Base-by-base conservation (phyloP, 2,888 invertebrate species). In the Drosophila birchii region DNA sequence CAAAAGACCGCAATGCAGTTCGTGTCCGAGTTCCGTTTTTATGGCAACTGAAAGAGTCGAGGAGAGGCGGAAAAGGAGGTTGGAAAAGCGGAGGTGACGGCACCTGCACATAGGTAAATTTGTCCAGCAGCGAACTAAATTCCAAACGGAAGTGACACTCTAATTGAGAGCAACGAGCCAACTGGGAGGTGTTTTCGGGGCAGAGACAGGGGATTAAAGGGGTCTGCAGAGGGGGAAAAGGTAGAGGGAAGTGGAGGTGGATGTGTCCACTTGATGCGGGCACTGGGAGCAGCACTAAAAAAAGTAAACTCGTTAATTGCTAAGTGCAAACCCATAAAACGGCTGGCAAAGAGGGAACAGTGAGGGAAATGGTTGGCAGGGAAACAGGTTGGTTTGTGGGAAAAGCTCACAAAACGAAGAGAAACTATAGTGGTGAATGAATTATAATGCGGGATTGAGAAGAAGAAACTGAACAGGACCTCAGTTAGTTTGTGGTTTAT, bases 111-210 rank as follows among this genome's bases (percentile, higher is more conserved):
- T 79, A 79, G 76, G 80, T 81, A 80, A 80, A 80, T 81, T 80
- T 79, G 79, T 76, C 57, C 69, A 80, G 74, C 66, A 67, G 79
- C 58, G 69, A 58, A 62, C 71, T 69, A 70, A 79, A 78, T 78
- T 80, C 66, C 73, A 61, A 76, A 73, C 81, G 79, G 79, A 80
- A 80, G 80, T 80, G 80, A 80, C 80, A 80, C 80, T 80, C 80
- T 82, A 80, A 80, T 82, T 80, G 80, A 82, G 80, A 82, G 80
- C 83, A 80, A 80, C 80, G 80, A 80, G 83, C 75, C 78, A 80
- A 43, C 79, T 45, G 80, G 76, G 81, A 79, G 67, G 71, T 62
- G 61, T 68, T 51, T 51, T 32, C 14, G 44, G 67, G 63, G 60
- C 36, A 55, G 38, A 53, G 54, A 32, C 58, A 58, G 45, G n/a